Conservation (phyloP, 2,113 vertebrate genomes). For the Paramisgurnus dabryanus region DNA sequence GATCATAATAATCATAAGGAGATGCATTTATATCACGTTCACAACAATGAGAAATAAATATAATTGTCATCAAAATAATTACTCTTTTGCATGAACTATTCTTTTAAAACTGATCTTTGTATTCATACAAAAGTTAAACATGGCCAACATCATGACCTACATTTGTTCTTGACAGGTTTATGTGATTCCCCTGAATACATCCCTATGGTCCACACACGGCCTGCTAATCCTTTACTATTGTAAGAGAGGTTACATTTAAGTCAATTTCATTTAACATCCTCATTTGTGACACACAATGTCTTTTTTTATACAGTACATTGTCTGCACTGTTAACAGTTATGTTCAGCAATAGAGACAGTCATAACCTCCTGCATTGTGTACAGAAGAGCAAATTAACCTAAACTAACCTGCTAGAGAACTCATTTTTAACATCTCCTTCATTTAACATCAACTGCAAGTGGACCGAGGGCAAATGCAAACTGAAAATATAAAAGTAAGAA, state of each 20-base stretch:
- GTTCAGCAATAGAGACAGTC: slow-evolving; percentile 11
- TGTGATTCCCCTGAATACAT: neutral
- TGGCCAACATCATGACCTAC: too few species aligned
- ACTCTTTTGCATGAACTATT: neutral
- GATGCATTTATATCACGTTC: too few species aligned
- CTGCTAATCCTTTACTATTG: neutral
- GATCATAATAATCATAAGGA: too few species aligned
- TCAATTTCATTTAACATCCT: too few species aligned
- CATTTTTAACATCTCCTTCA: slow-evolving; percentile 17
- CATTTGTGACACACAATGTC: neutral
- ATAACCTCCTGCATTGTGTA: neutral
- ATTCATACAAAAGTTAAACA: neutral
- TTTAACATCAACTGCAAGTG: neutral
- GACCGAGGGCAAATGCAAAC: neutral
- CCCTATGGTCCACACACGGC: slow-evolving; percentile 6
- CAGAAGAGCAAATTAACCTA: slow-evolving; percentile 25
- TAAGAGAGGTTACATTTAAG: neutral
- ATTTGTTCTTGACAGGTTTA: neutral
- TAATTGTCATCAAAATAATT: too few species aligned
- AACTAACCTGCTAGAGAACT: slow-evolving; percentile 18
- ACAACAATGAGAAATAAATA: too few species aligned
- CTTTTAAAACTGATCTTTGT: neutral
- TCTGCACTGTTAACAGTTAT: slow-evolving; percentile 13
- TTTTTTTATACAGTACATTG: neutral
- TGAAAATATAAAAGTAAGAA: neutral